Percentiles rank a stretch among this genome's conserved stretches.
Evolutionary conservation across 2,113 vertebrate genomes (phyloP).

Genomic region (Xiphias gladius): DNA sequence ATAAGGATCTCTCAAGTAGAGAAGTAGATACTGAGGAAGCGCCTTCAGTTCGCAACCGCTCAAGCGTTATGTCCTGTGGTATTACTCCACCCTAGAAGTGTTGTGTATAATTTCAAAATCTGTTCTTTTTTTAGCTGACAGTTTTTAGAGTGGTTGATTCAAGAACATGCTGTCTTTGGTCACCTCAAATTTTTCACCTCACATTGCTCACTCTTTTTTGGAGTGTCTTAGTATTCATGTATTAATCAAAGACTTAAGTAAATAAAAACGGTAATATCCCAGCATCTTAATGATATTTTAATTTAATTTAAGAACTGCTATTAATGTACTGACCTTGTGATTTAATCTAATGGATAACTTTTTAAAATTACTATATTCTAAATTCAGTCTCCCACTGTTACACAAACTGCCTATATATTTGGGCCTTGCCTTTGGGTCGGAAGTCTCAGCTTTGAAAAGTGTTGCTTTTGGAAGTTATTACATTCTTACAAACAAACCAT

Average conservation of each 20-base stretch:
- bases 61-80: slow-evolving; percentile 19
- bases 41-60: slow-evolving; percentile 22
- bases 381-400: neutral
- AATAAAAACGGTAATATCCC: neutral
- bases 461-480: neutral
- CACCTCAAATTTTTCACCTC: neutral
- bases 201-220: neutral
- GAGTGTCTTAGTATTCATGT: neutral
- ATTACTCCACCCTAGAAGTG: slow-evolving; percentile 33
- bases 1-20: neutral
- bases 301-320: too few relatives aligned
- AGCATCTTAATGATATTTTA: neutral
- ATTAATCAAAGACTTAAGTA: neutral
- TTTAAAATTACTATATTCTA: neutral
- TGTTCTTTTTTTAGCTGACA: slow-evolving; percentile 40
- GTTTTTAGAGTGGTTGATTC: slow-evolving; percentile 43
- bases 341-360: neutral
- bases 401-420: slow-evolving; percentile 20
- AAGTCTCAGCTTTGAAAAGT: slow-evolving; percentile 24
- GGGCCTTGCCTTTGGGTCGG: neutral
- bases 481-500: neutral
- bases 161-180: slow-evolving; percentile 25
- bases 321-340: neutral
- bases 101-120: slow-evolving; percentile 58
- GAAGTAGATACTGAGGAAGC: neutral